Conservation (phyloP, 2,113 vertebrate species). For the Polypterus bichir region DNA sequence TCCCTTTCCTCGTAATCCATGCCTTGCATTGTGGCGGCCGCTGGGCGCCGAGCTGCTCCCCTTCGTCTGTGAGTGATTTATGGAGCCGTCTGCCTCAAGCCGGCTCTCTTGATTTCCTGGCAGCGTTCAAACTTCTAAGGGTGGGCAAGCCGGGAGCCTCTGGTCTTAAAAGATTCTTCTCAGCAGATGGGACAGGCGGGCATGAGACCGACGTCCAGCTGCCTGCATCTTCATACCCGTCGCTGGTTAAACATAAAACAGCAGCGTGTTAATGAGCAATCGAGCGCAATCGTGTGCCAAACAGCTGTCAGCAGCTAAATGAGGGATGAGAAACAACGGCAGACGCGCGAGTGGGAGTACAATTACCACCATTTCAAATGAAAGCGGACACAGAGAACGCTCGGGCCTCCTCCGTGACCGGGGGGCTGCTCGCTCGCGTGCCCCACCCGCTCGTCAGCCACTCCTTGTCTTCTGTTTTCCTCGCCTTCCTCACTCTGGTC, state of each 20-base stretch:
- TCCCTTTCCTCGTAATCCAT: slow-evolving; percentile 43
- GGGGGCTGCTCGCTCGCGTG: too few relatives aligned
- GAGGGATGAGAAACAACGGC: neutral
- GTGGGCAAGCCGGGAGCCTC: neutral
- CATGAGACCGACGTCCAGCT: slow-evolving; percentile 4
- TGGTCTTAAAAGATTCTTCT: neutral
- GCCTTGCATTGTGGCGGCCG: slow-evolving; percentile 39
- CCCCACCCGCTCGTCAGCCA: too few relatives aligned
- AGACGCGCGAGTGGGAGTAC: too few relatives aligned
- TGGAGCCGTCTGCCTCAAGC: slow-evolving; percentile 10
- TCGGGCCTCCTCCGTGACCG: too few relatives aligned
- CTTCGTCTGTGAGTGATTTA: neutral
- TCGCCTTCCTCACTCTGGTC: too few relatives aligned
- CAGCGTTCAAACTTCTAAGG: slow-evolving; percentile 13
- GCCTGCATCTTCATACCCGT: slow-evolving; percentile 32
- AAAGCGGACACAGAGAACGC: too few relatives aligned
- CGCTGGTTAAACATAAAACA: slow-evolving; percentile 68
- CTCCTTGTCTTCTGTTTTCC: too few relatives aligned
- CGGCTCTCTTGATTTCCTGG: slow-evolving; percentile 15
- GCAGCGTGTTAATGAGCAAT: slow-evolving; percentile 53
- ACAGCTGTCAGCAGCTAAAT: slow-evolving; percentile 47
- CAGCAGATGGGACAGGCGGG: neutral
- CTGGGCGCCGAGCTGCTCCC: neutral
- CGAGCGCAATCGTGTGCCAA: slow-evolving; percentile 35
- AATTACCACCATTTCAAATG: too few relatives aligned